Conservation (phyloP, 92 coral and sea anemone genomes). For the Parazoanthus darwini region DNA sequence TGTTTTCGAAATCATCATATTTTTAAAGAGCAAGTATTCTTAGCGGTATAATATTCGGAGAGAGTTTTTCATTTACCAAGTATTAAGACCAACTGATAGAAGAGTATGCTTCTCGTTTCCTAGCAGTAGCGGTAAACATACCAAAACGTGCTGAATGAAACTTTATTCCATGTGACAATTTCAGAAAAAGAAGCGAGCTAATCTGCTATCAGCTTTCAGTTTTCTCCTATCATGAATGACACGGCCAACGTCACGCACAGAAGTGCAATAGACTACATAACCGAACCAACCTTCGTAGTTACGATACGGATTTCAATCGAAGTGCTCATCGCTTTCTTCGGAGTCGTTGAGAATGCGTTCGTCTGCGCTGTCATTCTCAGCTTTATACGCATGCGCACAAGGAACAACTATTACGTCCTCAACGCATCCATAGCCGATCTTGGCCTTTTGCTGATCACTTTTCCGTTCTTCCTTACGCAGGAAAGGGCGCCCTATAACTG, state of each 20-base stretch:
- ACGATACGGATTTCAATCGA: constrained; percentile 33
- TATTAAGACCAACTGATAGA: not conserved
- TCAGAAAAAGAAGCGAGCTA: not conserved
- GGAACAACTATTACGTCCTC: constrained; percentile 50
- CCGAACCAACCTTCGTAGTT: constrained; percentile 24
- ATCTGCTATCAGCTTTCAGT: not conserved
- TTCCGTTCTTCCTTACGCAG: constrained; percentile 41
- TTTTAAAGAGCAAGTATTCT: not conserved
- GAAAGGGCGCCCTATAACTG: constrained; percentile 38
- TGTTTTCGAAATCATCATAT: not conserved
- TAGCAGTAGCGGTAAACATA: not conserved
- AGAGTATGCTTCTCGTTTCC: not conserved
- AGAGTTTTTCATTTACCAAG: not conserved
- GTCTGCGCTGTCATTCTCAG: constrained; percentile 50
- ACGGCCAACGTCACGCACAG: not conserved
- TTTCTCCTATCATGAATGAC: not conserved
- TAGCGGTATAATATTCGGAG: not conserved
- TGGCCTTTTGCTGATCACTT: constrained; percentile 46
- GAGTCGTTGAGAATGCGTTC: constrained; percentile 45
- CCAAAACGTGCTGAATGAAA: not conserved
- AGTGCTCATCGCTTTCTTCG: constrained; percentile 40
- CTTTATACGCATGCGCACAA: constrained; percentile 45
- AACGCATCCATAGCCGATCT: constrained; percentile 53
- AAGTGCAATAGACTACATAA: not conserved
- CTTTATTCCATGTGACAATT: not conserved